Base-by-base conservation (phyloP, 1,140 invertebrate species). In the Panulirus ornatus region DNA sequence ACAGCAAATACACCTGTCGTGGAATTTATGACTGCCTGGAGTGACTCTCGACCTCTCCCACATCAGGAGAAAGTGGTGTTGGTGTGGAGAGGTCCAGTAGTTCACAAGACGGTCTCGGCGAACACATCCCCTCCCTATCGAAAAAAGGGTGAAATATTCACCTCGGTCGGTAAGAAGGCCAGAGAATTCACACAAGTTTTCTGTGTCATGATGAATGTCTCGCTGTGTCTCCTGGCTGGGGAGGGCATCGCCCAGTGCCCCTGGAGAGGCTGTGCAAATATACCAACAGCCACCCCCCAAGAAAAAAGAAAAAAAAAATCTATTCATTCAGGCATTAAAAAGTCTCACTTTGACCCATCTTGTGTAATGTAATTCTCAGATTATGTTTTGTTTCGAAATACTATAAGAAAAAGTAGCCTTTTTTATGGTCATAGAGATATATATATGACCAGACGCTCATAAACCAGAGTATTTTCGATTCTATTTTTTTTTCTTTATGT, bases 1-100 rank as follows among this genome's bases (percentile, higher is more conserved):
- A 89, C 87, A 89, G 84, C 79, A 89, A 89, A 89, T 89, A 83
- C 66, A 89, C 73, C 47, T 54, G 38, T 47, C 44, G 51, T 27
- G 47, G 38, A 83, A 73, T 89, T 89, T 73, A 73, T 51, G 79
- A 42, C 44, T 36, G 38, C 36, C 51, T 44, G n/a, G 58, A 54
- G 44, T n/a, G 54, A 38, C 42, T 63, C 30, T 42, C 44, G 36
- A n/a, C 36, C 19, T 40, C 42, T 40, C 38, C n/a, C 84, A 75
- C 51, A 78, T 9, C 44, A 58, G 2, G 14, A 16, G 47, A 66
- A 78, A 78, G 16, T 63, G 42, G 9, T 87, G 70, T 22, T 27
- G 14, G 40, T 47, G 38, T 63, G 38, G 42, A 27, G 40, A 66
- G 63, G 44, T 22, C n/a, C 63, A 27, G 44, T 22, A 86, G 14